These are phyloP conservation scores for Drosophila histrio DNA, from an alignment of 2,888 invertebrate species.

Conservation along the genomic window DNA sequence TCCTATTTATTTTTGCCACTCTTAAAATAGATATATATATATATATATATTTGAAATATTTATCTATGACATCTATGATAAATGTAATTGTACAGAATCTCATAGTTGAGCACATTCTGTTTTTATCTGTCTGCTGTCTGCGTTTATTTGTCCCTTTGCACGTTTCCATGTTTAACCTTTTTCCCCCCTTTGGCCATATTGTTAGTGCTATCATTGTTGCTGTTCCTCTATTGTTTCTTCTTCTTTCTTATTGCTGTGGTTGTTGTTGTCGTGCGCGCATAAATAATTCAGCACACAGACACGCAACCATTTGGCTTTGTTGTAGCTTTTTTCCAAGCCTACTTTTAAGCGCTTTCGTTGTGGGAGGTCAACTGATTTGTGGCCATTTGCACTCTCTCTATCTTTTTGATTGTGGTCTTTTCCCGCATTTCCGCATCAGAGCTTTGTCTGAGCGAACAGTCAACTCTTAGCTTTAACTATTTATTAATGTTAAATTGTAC, in stretches of 20 bases:
- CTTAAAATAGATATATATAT: no score
- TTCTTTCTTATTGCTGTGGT: slow-evolving; percentile 34
- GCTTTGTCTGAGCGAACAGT: not conserved
- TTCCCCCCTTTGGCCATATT: slow-evolving; percentile 61
- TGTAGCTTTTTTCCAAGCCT: slow-evolving; percentile 33
- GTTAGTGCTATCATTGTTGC: slow-evolving; percentile 46
- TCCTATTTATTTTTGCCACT: no score
- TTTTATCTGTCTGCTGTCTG: slow-evolving; percentile 4
- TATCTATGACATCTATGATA: not conserved
- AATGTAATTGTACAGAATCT: slow-evolving; percentile 1
- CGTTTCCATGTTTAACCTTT: slow-evolving; percentile 66
- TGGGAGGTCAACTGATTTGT: slow-evolving; percentile 41
- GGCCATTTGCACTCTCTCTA: slow-evolving; percentile 15
- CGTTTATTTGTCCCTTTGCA: slow-evolving; percentile 52
- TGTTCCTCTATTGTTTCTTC: slow-evolving; percentile 32
- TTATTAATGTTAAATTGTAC: not conserved
- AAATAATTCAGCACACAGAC: slow-evolving; percentile 62
- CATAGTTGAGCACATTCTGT: not conserved
- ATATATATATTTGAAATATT: no score
- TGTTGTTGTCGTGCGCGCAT: slow-evolving; percentile 53
- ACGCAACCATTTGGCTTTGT: slow-evolving; percentile 32
- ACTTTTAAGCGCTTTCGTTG: slow-evolving; percentile 31
- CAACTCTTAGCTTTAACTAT: slow-evolving; percentile 2
- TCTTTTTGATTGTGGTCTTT: slow-evolving; percentile 1
- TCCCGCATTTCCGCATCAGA: slow-evolving; percentile 1